Conservation (phyloP, 2,888 invertebrate genomes). For the Ochlodes sylvanus region DNA sequence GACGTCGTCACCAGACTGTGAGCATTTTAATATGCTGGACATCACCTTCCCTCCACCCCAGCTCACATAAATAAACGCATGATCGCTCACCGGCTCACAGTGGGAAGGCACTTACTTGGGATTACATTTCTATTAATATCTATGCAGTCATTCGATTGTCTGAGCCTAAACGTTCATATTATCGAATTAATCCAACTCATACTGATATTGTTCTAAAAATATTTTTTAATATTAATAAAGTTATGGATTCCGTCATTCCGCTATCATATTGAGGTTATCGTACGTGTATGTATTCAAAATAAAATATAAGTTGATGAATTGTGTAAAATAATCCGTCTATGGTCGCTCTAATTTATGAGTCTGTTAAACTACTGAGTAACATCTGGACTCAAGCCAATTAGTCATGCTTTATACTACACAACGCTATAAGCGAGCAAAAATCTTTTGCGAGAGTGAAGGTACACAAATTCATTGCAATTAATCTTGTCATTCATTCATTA, state of each 20-base stretch:
- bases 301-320: conserved; percentile 25
- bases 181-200: too few relatives aligned
- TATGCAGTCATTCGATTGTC: too few relatives aligned
- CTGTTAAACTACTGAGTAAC: conserved; percentile 47
- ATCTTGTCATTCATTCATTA: conserved; percentile 18
- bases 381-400: conserved; percentile 60
- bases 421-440: conserved; percentile 19
- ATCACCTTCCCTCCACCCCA: not conserved
- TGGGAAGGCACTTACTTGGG: not conserved
- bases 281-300: conserved; percentile 9
- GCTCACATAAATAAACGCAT: not conserved
- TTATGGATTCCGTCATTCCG: not conserved
- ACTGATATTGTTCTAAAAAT: too few relatives aligned
- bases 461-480: conserved; percentile 13
- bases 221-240: not conserved
- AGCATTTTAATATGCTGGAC: not conserved
- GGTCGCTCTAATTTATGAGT: conserved; percentile 51
- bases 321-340: conserved; percentile 11
- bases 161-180: too few relatives aligned
- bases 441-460: not conserved
- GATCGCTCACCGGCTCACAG: not conserved
- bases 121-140: too few relatives aligned
- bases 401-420: conserved; percentile 45
- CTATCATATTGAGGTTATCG: not conserved
- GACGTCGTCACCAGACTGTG: not conserved